Base-by-base conservation (phyloP, 2,797 vertebrate genomes). In the Novumbra hubbsi region DNA sequence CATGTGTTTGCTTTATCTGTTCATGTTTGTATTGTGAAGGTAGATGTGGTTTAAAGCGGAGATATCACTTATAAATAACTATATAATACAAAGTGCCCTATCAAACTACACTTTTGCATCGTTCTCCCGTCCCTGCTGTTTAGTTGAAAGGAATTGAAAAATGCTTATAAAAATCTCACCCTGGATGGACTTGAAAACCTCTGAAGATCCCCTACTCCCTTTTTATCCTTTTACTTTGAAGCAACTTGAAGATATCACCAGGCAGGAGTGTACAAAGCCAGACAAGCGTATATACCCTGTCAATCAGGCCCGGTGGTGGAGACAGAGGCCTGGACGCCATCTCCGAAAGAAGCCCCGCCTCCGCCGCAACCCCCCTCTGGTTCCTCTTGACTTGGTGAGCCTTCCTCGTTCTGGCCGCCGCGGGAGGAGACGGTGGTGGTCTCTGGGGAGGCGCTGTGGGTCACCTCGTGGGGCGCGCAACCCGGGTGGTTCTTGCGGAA, bases 401-500 rank as follows among this genome's bases (percentile, higher is more conserved):
- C 96, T 65, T 97, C 96, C 34, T 96, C 96, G 0, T 94, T 92
- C 50, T 95, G 95, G 65, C 96, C 96, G 19, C 96, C 96, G 72
- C 96, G 91, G 6, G 97, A 96, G 0, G 96, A 95, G 81, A 97
- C 94, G 7, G 91, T 92, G 1, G 97, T 98, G 86, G 97, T 98
- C 88, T 99, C 98, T 0, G 97, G 97, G 19, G 97, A 99, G 83
- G 97, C 96, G 87, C 97, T 98, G 81, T 97, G 97, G 41, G 97
- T 94, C 73, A 93, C 95, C 81, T 98, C 96, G 78, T 97, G 93
- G 1, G 96, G 95, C 74, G 96, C 81, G 24, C 96, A 97, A 88
- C 96, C 97, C 0, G 97, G 97, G 85, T 99, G 98, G 92, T 99
- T 99, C 89, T 99, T 99, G 78, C 97, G 96, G 95, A 99, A 97